Evolutionary conservation across 2,888 invertebrate genomes (phyloP).

Genomic region (Anodontia alba): DNA sequence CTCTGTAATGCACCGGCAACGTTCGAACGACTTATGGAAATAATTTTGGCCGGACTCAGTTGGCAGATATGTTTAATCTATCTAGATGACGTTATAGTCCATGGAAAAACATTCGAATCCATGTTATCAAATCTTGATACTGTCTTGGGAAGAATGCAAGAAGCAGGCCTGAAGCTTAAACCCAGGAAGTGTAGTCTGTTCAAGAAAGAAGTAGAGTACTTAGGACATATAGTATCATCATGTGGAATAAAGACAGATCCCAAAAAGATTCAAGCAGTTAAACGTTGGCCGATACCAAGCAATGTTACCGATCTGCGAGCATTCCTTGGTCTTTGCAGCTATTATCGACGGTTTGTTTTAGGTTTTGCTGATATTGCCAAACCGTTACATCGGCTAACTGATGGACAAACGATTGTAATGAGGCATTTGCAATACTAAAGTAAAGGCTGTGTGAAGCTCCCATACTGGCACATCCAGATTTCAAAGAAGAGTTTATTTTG

Average conservation of each 20-base stretch:
- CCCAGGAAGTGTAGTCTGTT: conserved; percentile 1
- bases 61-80: no score
- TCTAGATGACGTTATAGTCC: conserved; percentile 41
- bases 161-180: conserved; percentile 7
- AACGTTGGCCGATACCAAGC: not conserved
- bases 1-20: no score
- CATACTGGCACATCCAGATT: conserved; percentile 23
- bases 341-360: conserved; percentile 6
- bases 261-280: conserved; percentile 4
- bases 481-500: conserved; percentile 21
- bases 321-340: conserved; percentile 14
- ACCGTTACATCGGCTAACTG: not conserved
- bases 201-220: conserved; percentile 3
- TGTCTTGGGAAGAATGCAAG: conserved; percentile 6
- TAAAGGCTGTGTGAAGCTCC: not conserved
- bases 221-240: conserved; percentile 7
- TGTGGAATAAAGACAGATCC: conserved; percentile 15
- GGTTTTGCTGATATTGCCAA: conserved; percentile 4
- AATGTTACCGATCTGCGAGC: not conserved
- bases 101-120: conserved; percentile 30
- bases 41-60: conserved; percentile 36
- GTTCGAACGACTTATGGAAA: conserved; percentile 41
- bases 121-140: conserved; percentile 27
- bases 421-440: not conserved
- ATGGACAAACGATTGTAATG: not conserved